Base-by-base conservation (phyloP, 2,797 vertebrate genomes). In the Sciurus carolinensis region DNA sequence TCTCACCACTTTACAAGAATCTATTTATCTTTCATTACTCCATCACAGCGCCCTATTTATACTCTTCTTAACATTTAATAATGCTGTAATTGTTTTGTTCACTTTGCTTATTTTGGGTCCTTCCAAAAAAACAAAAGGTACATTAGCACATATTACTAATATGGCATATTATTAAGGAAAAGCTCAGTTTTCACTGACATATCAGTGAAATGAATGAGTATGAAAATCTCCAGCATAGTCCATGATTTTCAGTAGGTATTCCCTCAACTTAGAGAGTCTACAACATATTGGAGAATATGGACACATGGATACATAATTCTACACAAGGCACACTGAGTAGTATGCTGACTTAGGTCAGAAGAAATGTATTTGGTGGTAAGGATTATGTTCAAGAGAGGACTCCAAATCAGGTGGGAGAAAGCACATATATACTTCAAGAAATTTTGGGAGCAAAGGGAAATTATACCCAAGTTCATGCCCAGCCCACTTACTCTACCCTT, bases 131-230 rank as follows among this genome's bases (percentile, higher is more conserved):
- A 47, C 8, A 50, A 22, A 79, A 44, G 24, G 33, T 73, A 47
- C 39, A 44, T 83, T 79, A 94, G 7, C 52, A 62, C 20, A 5
- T 50, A 75, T 83, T 47, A 36, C 44, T 44, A 91, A 47, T n/a
- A 5, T 39, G 33, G 66, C 15, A 44, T 52, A 28, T 86, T 94
- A 81, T 76, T 81, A 87, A 94, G 30, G 15, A 87, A 88, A n/a
- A 13, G 24, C 4, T 90, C 33, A 24, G 4, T 50, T 87, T 66
- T 47, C 44, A 47, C 44, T 47, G 9, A 8, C 44, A 76, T 72
- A 91, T 18, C 44, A 90, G 14, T 44, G 39, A 75, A 94, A 83
- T 30, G 7, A 84, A 75, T 44, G 54, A 84, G 2, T 52, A 75
- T 39, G 92, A 90, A 92, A 79, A 77, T 71, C 15, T 77, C 33